A percentile compares a stretch with the other conserved stretches of the same genome.
phyloP scores from a whole-genome alignment of 2,888 invertebrate species.

The Hemaris fuciformis region DNA sequence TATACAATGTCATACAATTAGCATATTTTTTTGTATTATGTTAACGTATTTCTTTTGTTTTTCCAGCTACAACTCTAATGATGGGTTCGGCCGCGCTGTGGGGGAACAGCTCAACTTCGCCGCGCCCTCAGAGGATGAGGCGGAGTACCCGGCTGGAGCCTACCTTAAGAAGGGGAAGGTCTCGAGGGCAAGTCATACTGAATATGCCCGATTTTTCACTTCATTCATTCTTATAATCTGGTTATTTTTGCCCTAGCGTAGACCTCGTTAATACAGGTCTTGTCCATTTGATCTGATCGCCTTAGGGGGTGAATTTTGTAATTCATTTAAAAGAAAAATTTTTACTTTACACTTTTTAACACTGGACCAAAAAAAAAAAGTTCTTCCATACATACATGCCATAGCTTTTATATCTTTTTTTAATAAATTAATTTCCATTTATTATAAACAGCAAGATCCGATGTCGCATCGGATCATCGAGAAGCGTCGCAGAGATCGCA shows the following conservation, averaged over 20 bases:
- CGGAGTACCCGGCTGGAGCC: conserved; percentile 84
- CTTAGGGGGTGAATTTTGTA: too few species aligned
- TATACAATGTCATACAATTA: too few species aligned
- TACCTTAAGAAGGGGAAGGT: conserved; percentile 87
- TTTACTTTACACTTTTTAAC: too few species aligned
- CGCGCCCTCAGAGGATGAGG: conserved; percentile 87
- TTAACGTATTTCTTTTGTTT: conserved; percentile 19
- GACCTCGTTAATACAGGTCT: too few species aligned
- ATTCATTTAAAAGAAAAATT: too few species aligned
- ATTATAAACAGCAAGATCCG: conserved; percentile 89
- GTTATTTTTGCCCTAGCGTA: too few species aligned
- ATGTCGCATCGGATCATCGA: conserved; percentile 99
- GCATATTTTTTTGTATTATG: too few species aligned
- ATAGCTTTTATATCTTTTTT: not conserved
- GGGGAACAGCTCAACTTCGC: conserved; percentile 83
- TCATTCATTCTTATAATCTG: not conserved
- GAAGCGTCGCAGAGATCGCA: conserved; percentile 95
- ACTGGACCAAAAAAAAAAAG: too few species aligned
- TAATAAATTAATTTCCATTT: not conserved
- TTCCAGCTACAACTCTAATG: conserved; percentile 79
- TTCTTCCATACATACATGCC: too few species aligned
- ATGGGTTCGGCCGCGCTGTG: conserved; percentile 71
- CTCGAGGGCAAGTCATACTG: conserved; percentile 80
- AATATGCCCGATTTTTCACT: conserved; percentile 63
- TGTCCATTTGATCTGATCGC: too few species aligned